Conservation (phyloP, 2,797 vertebrate genomes). For the Enteromius afrohamiltoni region DNA sequence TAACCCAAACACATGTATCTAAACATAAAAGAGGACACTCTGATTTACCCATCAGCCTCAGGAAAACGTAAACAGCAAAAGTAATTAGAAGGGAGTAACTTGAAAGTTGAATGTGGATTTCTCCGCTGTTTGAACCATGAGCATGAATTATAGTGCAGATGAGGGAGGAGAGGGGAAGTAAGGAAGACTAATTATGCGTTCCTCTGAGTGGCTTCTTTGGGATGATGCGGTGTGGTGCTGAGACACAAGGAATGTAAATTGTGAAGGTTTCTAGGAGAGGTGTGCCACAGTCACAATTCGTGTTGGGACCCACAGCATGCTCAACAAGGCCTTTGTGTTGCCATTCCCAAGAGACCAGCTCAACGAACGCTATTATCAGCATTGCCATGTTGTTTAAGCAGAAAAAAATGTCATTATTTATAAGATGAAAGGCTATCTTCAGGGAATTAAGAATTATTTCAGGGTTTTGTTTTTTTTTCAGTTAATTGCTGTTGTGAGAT, state of each 20-base stretch:
- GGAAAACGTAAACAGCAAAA: conserved; percentile 70
- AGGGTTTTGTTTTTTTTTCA: conserved; percentile 50
- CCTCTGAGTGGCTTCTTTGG: conserved; percentile 69
- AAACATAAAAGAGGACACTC: conserved; percentile 64
- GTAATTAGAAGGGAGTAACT: conserved; percentile 72
- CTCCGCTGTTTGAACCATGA: conserved; percentile 74
- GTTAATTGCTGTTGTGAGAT: conserved; percentile 76
- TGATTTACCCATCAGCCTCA: conserved; percentile 64
- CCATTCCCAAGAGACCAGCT: conserved; percentile 70
- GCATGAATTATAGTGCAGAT: conserved; percentile 70
- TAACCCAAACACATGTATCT: conserved; percentile 64
- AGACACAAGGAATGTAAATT: conserved; percentile 76
- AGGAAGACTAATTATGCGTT: conserved; percentile 71
- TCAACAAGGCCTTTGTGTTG: conserved; percentile 77
- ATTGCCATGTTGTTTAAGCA: conserved; percentile 75
- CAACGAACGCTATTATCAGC: conserved; percentile 73
- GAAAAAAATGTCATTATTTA: conserved; percentile 78
- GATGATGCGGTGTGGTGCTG: conserved; percentile 64
- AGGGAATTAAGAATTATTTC: conserved; percentile 76
- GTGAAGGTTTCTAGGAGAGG: conserved; percentile 72
- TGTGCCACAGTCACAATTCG: conserved; percentile 65
- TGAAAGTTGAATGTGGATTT: conserved; percentile 69
- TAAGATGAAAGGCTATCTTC: conserved; percentile 81
- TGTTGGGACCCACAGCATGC: conserved; percentile 70
- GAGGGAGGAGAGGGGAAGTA: conserved; percentile 55